These are phyloP conservation scores for Drosophila kokeensis DNA, from an alignment of 2,888 invertebrate species.

Conservation along the genomic window DNA sequence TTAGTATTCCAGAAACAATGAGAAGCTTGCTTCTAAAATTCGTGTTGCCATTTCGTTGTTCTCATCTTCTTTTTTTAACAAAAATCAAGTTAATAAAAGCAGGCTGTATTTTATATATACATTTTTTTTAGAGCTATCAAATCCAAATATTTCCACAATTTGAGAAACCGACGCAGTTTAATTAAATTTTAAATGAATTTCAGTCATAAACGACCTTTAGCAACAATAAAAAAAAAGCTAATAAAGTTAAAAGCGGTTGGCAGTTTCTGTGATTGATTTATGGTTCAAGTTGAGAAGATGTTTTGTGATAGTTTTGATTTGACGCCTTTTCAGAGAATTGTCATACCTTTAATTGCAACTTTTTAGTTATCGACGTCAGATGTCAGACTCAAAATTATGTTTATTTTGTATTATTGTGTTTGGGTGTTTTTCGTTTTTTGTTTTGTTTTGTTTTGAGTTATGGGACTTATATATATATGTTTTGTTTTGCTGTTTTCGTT, in stretches of 20 bases:
- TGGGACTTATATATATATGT: constrained; percentile 49
- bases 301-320: constrained; percentile 6
- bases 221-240: constrained; percentile 48
- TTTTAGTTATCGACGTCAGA: constrained; percentile 28
- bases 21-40: neutral
- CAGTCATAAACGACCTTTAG: constrained; percentile 54
- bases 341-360: constrained; percentile 37
- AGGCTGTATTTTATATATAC: neutral
- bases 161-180: constrained; percentile 29
- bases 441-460: constrained; percentile 21
- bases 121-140: neutral
- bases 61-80: neutral
- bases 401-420: constrained; percentile 2
- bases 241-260: constrained; percentile 48
- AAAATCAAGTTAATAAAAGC: neutral
- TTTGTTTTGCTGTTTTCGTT: constrained; percentile 54
- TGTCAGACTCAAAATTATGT: constrained; percentile 1
- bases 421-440: constrained; percentile 3
- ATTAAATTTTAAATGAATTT: constrained; percentile 44
- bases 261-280: constrained; percentile 66
- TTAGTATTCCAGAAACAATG: constrained; percentile 72
- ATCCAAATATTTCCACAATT: constrained; percentile 2
- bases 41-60: neutral
- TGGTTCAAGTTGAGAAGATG: constrained; percentile 25
- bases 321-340: constrained; percentile 6